Evolutionary conservation across 1,140 invertebrate genomes (phyloP).

Genomic region (Lasaia peninsularis): DNA sequence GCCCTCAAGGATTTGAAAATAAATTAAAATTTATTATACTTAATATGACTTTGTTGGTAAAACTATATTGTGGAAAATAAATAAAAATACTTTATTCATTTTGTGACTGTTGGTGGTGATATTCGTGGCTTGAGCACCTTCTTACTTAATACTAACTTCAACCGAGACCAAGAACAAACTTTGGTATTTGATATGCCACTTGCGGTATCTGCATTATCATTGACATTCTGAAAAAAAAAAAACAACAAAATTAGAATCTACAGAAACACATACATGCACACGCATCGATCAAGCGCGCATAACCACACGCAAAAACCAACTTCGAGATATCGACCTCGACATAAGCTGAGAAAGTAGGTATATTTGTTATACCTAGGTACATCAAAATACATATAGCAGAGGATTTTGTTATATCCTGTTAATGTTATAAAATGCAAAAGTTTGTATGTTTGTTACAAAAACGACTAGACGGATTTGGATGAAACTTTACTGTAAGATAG

Average conservation of each 20-base stretch:
- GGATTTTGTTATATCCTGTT: too few species aligned
- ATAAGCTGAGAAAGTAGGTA: too few species aligned
- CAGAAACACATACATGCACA: not conserved
- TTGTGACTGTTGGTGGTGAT: constrained; percentile 42
- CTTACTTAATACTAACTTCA: constrained; percentile 48
- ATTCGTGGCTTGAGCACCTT: constrained; percentile 22
- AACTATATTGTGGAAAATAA: constrained; percentile 8
- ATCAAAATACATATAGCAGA: too few species aligned
- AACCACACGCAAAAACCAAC: too few species aligned
- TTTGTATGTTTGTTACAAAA: too few species aligned
- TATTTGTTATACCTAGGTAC: too few species aligned
- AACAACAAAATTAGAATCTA: not conserved
- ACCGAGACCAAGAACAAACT: constrained; percentile 85
- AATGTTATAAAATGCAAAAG: too few species aligned
- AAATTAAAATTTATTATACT: not conserved
- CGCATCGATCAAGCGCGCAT: too few species aligned
- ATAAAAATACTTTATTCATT: constrained; percentile 27
- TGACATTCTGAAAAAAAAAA: constrained; percentile 80
- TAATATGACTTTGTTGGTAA: not conserved
- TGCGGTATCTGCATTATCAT: constrained; percentile 87
- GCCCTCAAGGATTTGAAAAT: not conserved
- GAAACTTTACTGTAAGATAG: too few species aligned
- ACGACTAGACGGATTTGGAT: too few species aligned
- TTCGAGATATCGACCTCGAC: too few species aligned
- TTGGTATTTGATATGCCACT: constrained; percentile 87